Conservation (phyloP, 2,888 invertebrate species). For the Drosophila ustulata region DNA sequence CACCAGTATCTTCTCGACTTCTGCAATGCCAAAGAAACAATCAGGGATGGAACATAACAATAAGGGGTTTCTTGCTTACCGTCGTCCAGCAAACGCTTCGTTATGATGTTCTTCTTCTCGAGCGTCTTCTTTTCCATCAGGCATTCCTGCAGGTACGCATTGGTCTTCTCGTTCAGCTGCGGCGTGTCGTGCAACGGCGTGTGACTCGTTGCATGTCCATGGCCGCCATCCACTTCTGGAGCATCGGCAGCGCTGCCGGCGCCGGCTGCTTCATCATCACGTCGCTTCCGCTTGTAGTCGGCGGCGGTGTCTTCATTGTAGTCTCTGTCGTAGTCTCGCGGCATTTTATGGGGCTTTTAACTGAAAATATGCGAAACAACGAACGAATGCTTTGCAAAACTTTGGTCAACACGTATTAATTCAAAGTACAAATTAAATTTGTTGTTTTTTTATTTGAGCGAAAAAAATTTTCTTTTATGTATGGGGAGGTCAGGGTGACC, state of each 20-base stretch:
- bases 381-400: slow-evolving; percentile 21
- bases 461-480: slow-evolving; percentile 64
- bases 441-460: slow-evolving; percentile 26
- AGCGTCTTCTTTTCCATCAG: slow-evolving; percentile 89
- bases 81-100: slow-evolving; percentile 89
- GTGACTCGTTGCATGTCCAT: slow-evolving; percentile 69
- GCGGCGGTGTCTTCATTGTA: slow-evolving; percentile 83
- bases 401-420: slow-evolving; percentile 22
- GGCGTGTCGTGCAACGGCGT: slow-evolving; percentile 78
- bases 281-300: slow-evolving; percentile 83
- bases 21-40: slow-evolving; percentile 45
- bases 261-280: slow-evolving; percentile 80
- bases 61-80: slow-evolving; percentile 84
- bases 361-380: slow-evolving; percentile 2
- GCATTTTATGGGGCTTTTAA: slow-evolving; percentile 67
- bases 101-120: slow-evolving; percentile 89
- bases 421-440: slow-evolving; percentile 40
- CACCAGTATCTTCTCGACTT: slow-evolving; percentile 91
- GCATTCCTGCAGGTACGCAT: slow-evolving; percentile 91
- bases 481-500: slow-evolving; percentile 34
- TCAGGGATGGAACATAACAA: background rate
- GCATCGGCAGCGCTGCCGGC: slow-evolving; percentile 64
- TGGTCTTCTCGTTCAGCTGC: slow-evolving; percentile 89
- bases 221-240: slow-evolving; percentile 68
- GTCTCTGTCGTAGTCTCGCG: slow-evolving; percentile 84